A percentile compares a stretch with the other conserved stretches of the same genome.
Evolutionary conservation across 2,113 vertebrate genomes (phyloP).

Genomic region (Vulpes vulpes): DNA sequence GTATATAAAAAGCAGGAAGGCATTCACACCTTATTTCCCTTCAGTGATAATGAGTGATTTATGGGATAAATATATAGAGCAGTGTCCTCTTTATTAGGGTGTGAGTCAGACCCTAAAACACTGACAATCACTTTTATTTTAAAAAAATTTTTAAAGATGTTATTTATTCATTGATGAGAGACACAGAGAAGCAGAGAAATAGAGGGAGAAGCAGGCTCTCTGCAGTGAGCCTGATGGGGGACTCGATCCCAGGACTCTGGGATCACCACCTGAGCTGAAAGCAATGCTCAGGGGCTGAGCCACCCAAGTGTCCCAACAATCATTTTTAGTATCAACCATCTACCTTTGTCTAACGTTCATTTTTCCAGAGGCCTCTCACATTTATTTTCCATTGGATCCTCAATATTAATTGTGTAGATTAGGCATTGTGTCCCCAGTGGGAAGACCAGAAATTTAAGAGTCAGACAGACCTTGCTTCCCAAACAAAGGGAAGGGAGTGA

Average conservation of each 20-base stretch:
- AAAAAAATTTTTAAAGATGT: background rate
- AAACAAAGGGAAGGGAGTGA: background rate
- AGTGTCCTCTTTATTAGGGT: background rate
- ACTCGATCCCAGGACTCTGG: accelerated
- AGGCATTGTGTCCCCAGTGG: background rate
- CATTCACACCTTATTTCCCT: background rate
- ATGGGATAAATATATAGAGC: background rate
- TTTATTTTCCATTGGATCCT: background rate
- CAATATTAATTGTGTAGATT: background rate
- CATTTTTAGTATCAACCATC: background rate
- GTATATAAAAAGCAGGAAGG: background rate
- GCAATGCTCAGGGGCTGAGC: background rate
- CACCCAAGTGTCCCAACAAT: background rate
- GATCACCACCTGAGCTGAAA: background rate
- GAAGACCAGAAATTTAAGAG: background rate
- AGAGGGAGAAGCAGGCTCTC: background rate
- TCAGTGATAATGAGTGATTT: background rate
- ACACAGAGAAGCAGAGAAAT: background rate
- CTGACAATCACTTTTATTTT: background rate
- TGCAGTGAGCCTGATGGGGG: background rate
- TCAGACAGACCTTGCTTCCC: conserved; percentile 18
- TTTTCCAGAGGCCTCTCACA: conserved; percentile 24
- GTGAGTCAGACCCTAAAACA: conserved; percentile 26
- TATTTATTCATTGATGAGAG: background rate
- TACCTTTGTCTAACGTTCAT: background rate